Conservation (phyloP, 2,888 invertebrate genomes). For the Nemotelus pantherinus region DNA sequence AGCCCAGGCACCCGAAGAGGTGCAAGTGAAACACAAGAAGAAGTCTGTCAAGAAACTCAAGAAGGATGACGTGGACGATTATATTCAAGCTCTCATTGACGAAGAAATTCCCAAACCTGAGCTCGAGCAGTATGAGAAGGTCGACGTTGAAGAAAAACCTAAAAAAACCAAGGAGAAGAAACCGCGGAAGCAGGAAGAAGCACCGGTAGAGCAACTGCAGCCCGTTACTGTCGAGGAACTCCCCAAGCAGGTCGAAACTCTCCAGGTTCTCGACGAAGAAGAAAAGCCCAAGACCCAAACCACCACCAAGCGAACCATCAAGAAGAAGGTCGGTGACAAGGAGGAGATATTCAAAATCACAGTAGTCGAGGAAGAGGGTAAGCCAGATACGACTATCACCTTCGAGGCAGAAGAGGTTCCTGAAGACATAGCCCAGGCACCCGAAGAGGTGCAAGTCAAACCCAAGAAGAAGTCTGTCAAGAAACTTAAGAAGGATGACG, state of each 20-base stretch:
- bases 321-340: slow-evolving; percentile 56
- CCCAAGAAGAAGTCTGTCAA: slow-evolving; percentile 56
- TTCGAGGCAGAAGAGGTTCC: slow-evolving; percentile 44
- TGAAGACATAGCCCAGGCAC: slow-evolving; percentile 49
- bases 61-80: slow-evolving; percentile 59
- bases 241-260: slow-evolving; percentile 51
- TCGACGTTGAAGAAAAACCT: slow-evolving; percentile 41
- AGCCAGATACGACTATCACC: slow-evolving; percentile 49
- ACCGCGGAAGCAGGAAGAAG: slow-evolving; percentile 53
- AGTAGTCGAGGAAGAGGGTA: slow-evolving; percentile 48
- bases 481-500: slow-evolving; percentile 59
- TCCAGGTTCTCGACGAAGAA: slow-evolving; percentile 57
- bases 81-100: slow-evolving; percentile 58
- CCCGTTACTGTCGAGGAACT: slow-evolving; percentile 30
- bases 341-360: slow-evolving; percentile 55
- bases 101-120: slow-evolving; percentile 61
- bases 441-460: slow-evolving; percentile 52
- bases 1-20: not conserved
- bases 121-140: slow-evolving; percentile 59
- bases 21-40: slow-evolving; percentile 53
- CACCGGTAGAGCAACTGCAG: slow-evolving; percentile 46
- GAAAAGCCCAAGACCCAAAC: slow-evolving; percentile 53
- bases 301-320: slow-evolving; percentile 59
- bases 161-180: slow-evolving; percentile 27
- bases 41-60: slow-evolving; percentile 59